These are phyloP conservation scores for Pyrgilauda ruficollis DNA, from an alignment of 2,113 vertebrate species.

Conservation along the genomic window DNA sequence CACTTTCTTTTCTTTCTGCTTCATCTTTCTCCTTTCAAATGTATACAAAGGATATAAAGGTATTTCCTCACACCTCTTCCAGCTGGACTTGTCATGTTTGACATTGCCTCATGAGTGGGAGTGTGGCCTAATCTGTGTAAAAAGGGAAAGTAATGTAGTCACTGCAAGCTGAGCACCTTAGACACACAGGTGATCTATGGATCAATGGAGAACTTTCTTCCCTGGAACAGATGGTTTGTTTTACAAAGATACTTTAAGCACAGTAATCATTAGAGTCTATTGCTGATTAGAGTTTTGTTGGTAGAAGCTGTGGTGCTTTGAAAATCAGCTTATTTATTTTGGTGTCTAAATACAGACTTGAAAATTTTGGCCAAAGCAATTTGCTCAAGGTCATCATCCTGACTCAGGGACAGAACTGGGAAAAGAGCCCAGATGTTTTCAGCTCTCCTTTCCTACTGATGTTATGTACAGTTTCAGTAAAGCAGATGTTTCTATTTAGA, in stretches of 20 bases:
- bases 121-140: background rate
- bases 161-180: background rate
- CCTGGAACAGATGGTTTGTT: background rate
- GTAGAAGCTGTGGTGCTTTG: background rate
- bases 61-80: background rate
- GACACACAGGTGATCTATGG: background rate
- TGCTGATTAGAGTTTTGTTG: background rate
- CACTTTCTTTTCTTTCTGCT: background rate
- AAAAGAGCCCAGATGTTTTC: background rate
- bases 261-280: background rate
- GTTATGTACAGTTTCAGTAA: background rate
- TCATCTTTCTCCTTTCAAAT: background rate
- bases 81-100: background rate
- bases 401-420: background rate
- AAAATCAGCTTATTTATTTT: constrained; percentile 13
- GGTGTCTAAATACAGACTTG: background rate
- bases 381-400: constrained; percentile 9
- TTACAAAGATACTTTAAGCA: background rate
- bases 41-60: background rate
- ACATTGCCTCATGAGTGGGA: background rate
- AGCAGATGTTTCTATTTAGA: background rate
- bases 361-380: background rate
- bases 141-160: background rate
- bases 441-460: background rate
- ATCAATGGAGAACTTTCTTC: background rate